Conservation (phyloP, 1,140 invertebrate species). For the Drosophila azteca region DNA sequence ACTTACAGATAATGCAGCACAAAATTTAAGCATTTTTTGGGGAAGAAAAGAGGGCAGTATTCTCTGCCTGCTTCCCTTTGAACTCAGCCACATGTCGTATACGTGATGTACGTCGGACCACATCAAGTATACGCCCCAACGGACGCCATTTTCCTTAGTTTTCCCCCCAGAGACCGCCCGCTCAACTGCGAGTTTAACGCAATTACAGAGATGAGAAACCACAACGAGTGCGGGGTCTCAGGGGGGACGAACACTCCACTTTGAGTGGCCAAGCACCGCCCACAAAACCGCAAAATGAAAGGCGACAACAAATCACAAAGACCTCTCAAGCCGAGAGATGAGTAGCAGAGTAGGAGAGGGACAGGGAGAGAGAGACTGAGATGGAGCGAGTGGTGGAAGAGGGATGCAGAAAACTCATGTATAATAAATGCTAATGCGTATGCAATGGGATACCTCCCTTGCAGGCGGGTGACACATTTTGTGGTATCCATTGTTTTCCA, state of each 20-base stretch:
- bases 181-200: conserved; percentile 17
- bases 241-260: conserved; percentile 24
- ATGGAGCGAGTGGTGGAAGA: background rate
- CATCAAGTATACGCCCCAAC: conserved; percentile 44
- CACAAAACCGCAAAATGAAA: conserved; percentile 66
- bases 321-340: conserved; percentile 19
- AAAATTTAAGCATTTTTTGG: conserved; percentile 6
- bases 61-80: background rate
- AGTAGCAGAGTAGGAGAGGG: conserved; percentile 18
- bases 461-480: too few relatives aligned
- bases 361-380: conserved; percentile 22
- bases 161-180: conserved; percentile 18
- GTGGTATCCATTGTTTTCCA: too few relatives aligned
- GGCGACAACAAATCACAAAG: conserved; percentile 65
- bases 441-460: background rate
- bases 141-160: conserved; percentile 41
- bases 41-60: conserved; percentile 9
- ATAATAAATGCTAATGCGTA: background rate
- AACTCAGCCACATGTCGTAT: conserved; percentile 32
- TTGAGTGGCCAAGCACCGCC: conserved; percentile 56
- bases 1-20: conserved; percentile 40
- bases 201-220: conserved; percentile 36
- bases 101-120: conserved; percentile 23
- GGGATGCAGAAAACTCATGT: conserved; percentile 8
- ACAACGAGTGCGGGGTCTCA: background rate